Evolutionary conservation across 2,888 invertebrate genomes (phyloP).

Genomic region (Drosophila lacicola): DNA sequence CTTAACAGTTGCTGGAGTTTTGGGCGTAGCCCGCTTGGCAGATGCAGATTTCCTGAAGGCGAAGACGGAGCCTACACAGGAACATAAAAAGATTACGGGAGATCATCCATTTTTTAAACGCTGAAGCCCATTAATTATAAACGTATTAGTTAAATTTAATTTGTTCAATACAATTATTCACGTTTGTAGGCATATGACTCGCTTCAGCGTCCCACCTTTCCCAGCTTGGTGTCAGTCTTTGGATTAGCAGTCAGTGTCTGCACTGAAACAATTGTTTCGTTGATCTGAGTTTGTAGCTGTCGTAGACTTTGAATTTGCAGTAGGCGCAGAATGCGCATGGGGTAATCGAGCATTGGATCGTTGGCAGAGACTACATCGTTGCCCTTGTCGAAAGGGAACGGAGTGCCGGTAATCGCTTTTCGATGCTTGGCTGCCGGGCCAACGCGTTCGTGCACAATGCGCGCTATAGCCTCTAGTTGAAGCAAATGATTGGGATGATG

Average conservation of each 20-base stretch:
- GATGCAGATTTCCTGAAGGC: slow-evolving; percentile 81
- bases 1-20: slow-evolving; percentile 86
- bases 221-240: slow-evolving; percentile 96
- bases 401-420: slow-evolving; percentile 86
- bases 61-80: slow-evolving; percentile 22
- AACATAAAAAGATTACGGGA: slow-evolving; percentile 18
- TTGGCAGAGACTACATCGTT: slow-evolving; percentile 87
- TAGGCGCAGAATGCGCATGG: slow-evolving; percentile 91
- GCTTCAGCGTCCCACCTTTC: slow-evolving; percentile 92
- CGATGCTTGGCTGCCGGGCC: slow-evolving; percentile 86
- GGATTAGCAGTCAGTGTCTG: slow-evolving; percentile 98
- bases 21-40: slow-evolving; percentile 88
- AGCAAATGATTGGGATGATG: slow-evolving; percentile 93
- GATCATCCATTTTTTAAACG: slow-evolving; percentile 55
- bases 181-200: background rate
- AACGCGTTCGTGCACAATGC: slow-evolving; percentile 87
- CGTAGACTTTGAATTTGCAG: slow-evolving; percentile 87
- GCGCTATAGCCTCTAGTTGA: slow-evolving; percentile 89
- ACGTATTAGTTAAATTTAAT: slow-evolving; percentile 34
- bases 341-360: slow-evolving; percentile 89
- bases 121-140: slow-evolving; percentile 32
- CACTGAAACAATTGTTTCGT: slow-evolving; percentile 96
- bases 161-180: slow-evolving; percentile 44
- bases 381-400: slow-evolving; percentile 89
- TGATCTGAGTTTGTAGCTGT: slow-evolving; percentile 94